phyloP scores from a whole-genome alignment of 2,888 invertebrate genomes.

The Crocallis elinguaria region DNA sequence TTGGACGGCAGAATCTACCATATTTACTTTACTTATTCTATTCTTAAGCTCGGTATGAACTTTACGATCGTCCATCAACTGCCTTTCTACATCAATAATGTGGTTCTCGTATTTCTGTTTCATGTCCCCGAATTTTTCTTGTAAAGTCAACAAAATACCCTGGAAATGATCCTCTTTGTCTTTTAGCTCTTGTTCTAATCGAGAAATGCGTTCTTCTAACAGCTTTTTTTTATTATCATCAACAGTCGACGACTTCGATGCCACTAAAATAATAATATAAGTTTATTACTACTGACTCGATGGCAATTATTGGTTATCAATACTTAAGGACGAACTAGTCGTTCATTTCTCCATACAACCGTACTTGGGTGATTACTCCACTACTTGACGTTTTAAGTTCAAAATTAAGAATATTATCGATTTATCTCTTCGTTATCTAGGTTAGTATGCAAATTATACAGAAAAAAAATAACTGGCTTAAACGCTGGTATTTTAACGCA shows the following conservation, averaged over 20 bases:
- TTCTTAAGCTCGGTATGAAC: constrained; percentile 81
- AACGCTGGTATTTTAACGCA: too few species aligned
- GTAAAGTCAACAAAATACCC: constrained; percentile 88
- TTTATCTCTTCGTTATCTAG: too few species aligned
- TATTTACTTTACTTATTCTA: constrained; percentile 73
- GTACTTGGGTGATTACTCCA: too few species aligned
- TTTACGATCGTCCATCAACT: constrained; percentile 80
- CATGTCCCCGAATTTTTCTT: constrained; percentile 91
- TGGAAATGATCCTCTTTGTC: constrained; percentile 89
- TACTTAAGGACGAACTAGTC: too few species aligned
- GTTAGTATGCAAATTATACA: too few species aligned
- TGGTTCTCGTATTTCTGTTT: constrained; percentile 91
- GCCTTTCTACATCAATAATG: constrained; percentile 89
- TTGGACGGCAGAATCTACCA: constrained; percentile 73
- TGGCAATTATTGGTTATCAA: background rate
- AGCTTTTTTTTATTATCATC: constrained; percentile 85
- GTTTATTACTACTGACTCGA: too few species aligned
- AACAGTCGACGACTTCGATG: constrained; percentile 82
- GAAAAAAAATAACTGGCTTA: too few species aligned
- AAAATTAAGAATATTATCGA: too few species aligned
- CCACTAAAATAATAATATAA: constrained; percentile 70
- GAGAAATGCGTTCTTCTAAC: constrained; percentile 89
- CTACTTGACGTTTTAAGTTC: too few species aligned
- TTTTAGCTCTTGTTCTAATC: constrained; percentile 88
- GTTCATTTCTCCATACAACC: too few species aligned